Conservation (phyloP, 2,797 vertebrate genomes). For the Meriones psammophilus region DNA sequence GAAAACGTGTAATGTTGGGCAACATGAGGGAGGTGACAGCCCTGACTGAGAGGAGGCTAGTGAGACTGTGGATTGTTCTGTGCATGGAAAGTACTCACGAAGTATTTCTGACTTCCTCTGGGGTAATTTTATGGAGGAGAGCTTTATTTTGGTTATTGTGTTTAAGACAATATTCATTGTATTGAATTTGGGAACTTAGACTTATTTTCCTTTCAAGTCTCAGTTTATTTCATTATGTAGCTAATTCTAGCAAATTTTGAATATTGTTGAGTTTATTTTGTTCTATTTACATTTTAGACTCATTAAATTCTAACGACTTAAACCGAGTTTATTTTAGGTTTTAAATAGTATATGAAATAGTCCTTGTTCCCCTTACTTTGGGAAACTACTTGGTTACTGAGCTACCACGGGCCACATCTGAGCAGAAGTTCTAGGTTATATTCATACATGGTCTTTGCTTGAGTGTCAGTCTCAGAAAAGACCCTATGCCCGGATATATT, state of each 20-base stretch:
- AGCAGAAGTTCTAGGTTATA: too few relatives aligned
- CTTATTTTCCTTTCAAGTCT: background rate
- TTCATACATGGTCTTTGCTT: too few relatives aligned
- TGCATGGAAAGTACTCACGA: background rate
- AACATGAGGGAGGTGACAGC: background rate
- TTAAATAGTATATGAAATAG: background rate
- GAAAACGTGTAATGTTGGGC: background rate
- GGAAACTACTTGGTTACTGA: too few relatives aligned
- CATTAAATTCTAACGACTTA: slow-evolving; percentile 47
- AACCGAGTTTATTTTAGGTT: slow-evolving; percentile 8
- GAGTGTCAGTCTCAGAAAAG: too few relatives aligned
- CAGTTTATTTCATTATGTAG: background rate
- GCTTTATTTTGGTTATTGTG: background rate
- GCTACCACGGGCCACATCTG: too few relatives aligned
- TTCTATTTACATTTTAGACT: background rate
- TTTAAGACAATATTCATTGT: background rate
- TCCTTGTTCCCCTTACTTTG: too few relatives aligned
- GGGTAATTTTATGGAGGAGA: background rate
- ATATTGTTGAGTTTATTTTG: background rate
- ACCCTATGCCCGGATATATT: too few relatives aligned
- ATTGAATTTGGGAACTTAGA: too few relatives aligned
- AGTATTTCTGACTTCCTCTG: background rate
- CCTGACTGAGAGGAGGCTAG: background rate
- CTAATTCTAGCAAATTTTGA: background rate
- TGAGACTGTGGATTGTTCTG: background rate